Base-by-base conservation (phyloP, 2,113 vertebrate species). In the Pangasianodon hypophthalmus region DNA sequence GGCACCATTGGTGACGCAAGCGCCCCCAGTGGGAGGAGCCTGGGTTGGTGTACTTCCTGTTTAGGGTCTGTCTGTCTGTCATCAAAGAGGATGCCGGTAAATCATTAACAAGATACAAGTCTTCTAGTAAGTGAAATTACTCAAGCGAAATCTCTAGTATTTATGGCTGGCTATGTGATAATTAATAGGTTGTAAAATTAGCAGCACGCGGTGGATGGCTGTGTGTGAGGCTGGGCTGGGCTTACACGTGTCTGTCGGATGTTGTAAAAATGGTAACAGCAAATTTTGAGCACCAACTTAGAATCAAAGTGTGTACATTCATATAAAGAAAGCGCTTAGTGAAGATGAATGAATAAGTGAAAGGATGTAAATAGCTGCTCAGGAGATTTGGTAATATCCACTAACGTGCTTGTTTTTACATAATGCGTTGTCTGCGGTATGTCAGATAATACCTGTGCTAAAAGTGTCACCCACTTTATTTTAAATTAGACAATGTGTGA, bases 401-500 rank as follows among this genome's bases (percentile, higher is more conserved):
- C 16, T 2, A 52, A 80, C 46, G 11, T 48, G 75, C 44, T 48
- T 24, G 13, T 14, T 29, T 77, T 75, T 75, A 32, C 50, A 54
- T 21, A 82, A 54, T 32, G 29, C 5, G 26, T 54, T 81, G 50
- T 81, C 6, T 32, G 26, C 2, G 48, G 13, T 82, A 32, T 56
- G 21, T 41, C 10, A 3, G 32, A 58, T 56, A 56, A 41, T 41
- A 41, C 9, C 3, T 84, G 37, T 46, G 82, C 32, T 83, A 67
- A 29, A 82, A 10, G 48, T 56, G n/a, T 58, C n/a, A 37, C 32
- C 1, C 32, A 54, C 3, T 54, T 84, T 84, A 29, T 84, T 44
- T 9, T 84, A 11, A 41, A 73, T 86, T 60, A 91, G 89, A 73
- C n/a, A 18, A 88, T 91, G 91, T 73, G 83, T 77, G 91, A 90